phyloP scores from a whole-genome alignment of 2,888 invertebrate species.

The Gandaritis pyraliata region DNA sequence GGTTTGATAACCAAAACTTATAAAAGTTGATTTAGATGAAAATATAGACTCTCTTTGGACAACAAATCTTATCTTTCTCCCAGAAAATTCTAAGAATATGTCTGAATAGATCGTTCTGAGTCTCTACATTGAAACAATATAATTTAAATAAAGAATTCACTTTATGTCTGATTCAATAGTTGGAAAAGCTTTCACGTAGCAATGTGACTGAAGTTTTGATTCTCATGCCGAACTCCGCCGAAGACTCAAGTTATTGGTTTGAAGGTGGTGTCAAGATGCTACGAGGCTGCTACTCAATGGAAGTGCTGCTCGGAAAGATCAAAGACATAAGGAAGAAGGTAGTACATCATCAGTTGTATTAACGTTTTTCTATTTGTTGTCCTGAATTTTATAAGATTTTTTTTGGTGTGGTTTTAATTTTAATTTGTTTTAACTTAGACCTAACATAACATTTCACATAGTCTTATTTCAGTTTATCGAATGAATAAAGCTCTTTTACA shows the following conservation, averaged over 20 bases:
- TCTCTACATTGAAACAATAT: conserved; percentile 10
- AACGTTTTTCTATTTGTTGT: conserved; percentile 17
- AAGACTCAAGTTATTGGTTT: conserved; percentile 17
- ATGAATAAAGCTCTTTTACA: too few species aligned
- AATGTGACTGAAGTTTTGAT: conserved; percentile 17
- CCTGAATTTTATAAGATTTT: conserved; percentile 4
- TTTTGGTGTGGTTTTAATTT: background rate
- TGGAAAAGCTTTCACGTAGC: conserved; percentile 14
- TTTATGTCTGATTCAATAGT: conserved; percentile 3
- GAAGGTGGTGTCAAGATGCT: conserved; percentile 20
- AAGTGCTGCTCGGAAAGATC: conserved; percentile 23
- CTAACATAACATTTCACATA: too few species aligned
- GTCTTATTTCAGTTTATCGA: too few species aligned
- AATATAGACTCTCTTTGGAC: too few species aligned
- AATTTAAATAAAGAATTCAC: conserved; percentile 20
- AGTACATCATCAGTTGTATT: conserved; percentile 13
- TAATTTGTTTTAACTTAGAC: background rate
- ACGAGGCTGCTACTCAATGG: conserved; percentile 23
- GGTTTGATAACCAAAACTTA: too few species aligned
- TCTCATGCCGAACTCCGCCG: conserved; percentile 10
- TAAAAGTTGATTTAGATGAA: too few species aligned
- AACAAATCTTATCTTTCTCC: too few species aligned
- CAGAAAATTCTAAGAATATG: too few species aligned
- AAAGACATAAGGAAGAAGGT: conserved; percentile 10
- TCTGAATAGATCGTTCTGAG: background rate